phyloP scores from a whole-genome alignment of 2,888 invertebrate species.

The Orchestes rusci region DNA sequence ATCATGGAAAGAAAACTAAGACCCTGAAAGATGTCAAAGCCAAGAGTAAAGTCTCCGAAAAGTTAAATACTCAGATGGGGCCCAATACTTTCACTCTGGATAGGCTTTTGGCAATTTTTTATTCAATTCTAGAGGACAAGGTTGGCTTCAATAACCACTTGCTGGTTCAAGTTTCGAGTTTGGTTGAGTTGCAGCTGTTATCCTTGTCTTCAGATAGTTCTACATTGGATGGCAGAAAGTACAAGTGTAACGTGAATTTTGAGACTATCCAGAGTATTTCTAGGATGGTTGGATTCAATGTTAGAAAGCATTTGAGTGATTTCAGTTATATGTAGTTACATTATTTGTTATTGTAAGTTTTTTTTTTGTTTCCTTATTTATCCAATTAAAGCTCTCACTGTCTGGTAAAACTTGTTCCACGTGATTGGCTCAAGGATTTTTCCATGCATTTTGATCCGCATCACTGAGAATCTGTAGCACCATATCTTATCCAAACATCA shows the following conservation, averaged over 20 bases:
- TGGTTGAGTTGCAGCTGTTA: constrained; percentile 76
- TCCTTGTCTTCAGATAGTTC: constrained; percentile 62
- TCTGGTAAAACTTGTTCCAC: no score
- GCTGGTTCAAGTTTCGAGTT: constrained; percentile 78
- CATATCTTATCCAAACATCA: no score
- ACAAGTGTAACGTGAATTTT: constrained; percentile 77
- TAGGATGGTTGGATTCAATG: constrained; percentile 67
- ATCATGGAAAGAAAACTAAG: constrained; percentile 66
- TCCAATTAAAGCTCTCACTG: no score
- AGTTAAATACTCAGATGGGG: constrained; percentile 64
- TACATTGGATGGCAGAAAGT: constrained; percentile 72
- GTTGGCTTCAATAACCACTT: constrained; percentile 80
- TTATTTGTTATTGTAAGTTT: no score
- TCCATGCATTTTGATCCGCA: no score
- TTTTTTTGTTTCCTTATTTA: no score
- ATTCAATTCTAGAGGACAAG: constrained; percentile 67
- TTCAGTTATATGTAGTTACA: constrained; percentile 45
- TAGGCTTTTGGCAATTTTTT: constrained; percentile 36
- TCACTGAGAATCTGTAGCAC: no score
- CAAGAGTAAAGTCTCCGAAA: constrained; percentile 52
- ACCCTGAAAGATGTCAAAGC: constrained; percentile 53
- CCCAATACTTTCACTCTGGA: constrained; percentile 56
- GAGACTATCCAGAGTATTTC: constrained; percentile 75
- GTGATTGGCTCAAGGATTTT: no score
- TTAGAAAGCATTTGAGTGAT: constrained; percentile 70